Base-by-base conservation (phyloP, 2,888 invertebrate genomes). In the Scrobipalpa atriplicella region DNA sequence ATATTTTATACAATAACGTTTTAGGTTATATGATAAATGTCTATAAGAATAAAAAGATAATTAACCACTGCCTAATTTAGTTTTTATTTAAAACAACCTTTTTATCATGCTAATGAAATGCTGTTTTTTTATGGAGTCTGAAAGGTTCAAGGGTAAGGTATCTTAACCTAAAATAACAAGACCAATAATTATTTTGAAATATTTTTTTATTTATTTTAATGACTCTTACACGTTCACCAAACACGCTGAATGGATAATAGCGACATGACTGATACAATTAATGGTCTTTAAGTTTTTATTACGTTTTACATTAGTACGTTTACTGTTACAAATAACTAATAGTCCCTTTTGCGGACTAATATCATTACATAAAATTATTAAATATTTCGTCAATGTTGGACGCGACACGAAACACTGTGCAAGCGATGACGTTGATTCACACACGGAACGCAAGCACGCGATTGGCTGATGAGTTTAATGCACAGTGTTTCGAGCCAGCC, bases 351-450 rank as follows among this genome's bases (percentile, higher is more conserved):
- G 76, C 77, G 77, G 82, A 73, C 71, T 73, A 68, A 75, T 69
- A 79, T 83, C 89, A 90, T 89, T 88, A 90, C 87, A 86, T 75
- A 82, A 58, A 90, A 89, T 90, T 90, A 90, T 89, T 88, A 90
- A 89, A 86, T 69, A 60, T 51, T 51, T 38, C 36, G 11, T 43
- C 21, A 16, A 60, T 66, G 11, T 56, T 56, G 43, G 38, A 18
- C 8, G 41, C 39, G 10, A 6, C 13, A 16, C 10, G 41, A 61
- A 61, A 39, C 61, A 61, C 66, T 62, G 47, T 62, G 41, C 29
- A 6, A 64, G 13, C 11, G 19, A 16, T 61, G 39, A 61, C 41
- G 2, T 16, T 5, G 18, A 41, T 9, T 38, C 61, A 61, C 61
- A 61, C 39, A 41, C 2, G 16, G 18, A 61, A 61, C 7, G 61